phyloP scores from a whole-genome alignment of 1,140 invertebrate species.

The Bombus difficillimus region DNA sequence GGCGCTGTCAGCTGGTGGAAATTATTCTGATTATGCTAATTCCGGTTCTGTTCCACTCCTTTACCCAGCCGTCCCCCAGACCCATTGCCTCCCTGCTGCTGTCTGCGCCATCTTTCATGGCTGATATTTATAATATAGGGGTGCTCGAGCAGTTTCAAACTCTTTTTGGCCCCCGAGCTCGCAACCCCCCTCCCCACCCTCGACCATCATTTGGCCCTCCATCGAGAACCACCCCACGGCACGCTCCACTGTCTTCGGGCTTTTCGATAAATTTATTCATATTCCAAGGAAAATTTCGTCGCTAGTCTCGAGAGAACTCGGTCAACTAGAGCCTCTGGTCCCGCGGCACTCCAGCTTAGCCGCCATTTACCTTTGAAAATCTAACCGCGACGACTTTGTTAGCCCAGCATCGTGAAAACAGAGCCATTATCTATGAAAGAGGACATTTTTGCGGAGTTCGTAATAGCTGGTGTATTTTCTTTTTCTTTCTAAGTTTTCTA shows the following conservation, averaged over 20 bases:
- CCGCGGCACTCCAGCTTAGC: not conserved
- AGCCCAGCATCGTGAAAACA: not conserved
- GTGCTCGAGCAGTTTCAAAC: constrained; percentile 82
- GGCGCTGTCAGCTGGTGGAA: constrained; percentile 83
- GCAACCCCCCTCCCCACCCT: constrained; percentile 15
- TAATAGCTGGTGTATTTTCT: not conserved
- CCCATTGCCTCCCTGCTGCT: constrained; percentile 79
- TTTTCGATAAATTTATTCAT: constrained; percentile 78
- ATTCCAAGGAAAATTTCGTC: constrained; percentile 68
- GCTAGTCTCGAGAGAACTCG: constrained; percentile 46
- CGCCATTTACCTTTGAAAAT: not conserved
- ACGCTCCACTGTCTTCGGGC: constrained; percentile 52
- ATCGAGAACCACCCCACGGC: constrained; percentile 55
- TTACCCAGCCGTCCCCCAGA: constrained; percentile 79
- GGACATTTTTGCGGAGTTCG: not conserved
- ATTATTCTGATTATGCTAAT: constrained; percentile 85
- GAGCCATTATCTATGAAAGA: not conserved
- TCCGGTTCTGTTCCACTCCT: constrained; percentile 83
- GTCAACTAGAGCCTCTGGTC: constrained; percentile 23
- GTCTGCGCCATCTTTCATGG: constrained; percentile 83
- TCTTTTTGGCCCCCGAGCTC: constrained; percentile 76
- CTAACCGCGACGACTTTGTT: not conserved
- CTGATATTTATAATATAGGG: constrained; percentile 83
- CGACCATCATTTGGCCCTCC: constrained; percentile 55
- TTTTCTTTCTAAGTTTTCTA: not conserved